Percentiles rank a stretch among this genome's conserved stretches.
These are phyloP conservation scores for Hylaea fasciaria DNA, from an alignment of 2,888 invertebrate genomes.

Conservation along the genomic window DNA sequence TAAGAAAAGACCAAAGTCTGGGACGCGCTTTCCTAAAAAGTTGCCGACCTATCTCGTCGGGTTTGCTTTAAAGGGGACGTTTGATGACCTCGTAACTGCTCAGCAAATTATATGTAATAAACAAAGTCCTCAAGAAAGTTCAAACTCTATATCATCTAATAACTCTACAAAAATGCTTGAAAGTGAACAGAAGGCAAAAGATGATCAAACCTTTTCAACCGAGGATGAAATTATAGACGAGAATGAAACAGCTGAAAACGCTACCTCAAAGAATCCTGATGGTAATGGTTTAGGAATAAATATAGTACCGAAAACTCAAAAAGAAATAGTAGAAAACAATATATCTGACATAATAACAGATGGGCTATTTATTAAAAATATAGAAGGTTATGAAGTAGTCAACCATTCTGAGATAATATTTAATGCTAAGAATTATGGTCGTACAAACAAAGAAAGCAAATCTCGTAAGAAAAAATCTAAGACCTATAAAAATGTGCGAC, in stretches of 20 bases:
- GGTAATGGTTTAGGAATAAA: conserved; percentile 3
- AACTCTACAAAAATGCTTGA: conserved; percentile 46
- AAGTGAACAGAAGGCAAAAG: conserved; percentile 33
- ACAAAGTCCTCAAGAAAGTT: conserved; percentile 43
- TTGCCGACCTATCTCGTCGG: conserved; percentile 53
- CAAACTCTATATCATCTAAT: conserved; percentile 44
- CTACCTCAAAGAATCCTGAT: background rate
- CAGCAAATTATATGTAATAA: conserved; percentile 49
- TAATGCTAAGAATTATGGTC: conserved; percentile 40
- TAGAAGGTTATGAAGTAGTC: background rate
- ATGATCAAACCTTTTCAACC: conserved; percentile 25
- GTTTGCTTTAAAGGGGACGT: conserved; percentile 54
- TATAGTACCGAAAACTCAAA: conserved; percentile 3
- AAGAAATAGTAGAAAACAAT: conserved; percentile 3
- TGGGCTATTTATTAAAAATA: background rate
- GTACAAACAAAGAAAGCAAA: conserved; percentile 36
- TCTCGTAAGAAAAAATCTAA: conserved; percentile 42
- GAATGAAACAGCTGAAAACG: background rate
- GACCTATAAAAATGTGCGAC: conserved; percentile 49
- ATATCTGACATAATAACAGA: conserved; percentile 5
- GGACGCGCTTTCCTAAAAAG: conserved; percentile 41
- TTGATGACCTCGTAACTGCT: conserved; percentile 47
- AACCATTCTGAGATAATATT: conserved; percentile 41
- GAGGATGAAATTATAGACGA: conserved; percentile 35
- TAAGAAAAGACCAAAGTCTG: conserved; percentile 34